A percentile compares a stretch with the other conserved stretches of the same genome.
Evolutionary conservation across 2,888 invertebrate genomes (phyloP).

Genomic region (Pterobdella sp.): DNA sequence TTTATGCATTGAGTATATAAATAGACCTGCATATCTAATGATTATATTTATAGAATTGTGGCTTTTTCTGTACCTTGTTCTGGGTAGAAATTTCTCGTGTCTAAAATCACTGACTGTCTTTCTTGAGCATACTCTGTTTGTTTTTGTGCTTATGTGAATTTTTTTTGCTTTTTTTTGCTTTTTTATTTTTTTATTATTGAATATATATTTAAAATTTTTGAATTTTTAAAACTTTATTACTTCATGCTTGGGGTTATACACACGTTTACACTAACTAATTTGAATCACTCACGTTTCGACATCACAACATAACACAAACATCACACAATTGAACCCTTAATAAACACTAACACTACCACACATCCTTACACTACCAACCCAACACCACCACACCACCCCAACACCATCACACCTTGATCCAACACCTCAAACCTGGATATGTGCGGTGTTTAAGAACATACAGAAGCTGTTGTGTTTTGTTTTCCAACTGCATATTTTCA

Average conservation of each 20-base stretch:
- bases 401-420: no score
- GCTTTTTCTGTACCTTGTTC: no score
- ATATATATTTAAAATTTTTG: no score
- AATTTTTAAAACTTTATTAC: no score
- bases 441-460: conserved; percentile 43
- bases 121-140: conserved; percentile 22
- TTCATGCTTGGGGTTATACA: no score
- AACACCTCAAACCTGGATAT: conserved; percentile 11
- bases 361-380: background rate
- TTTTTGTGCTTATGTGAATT: background rate
- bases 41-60: no score
- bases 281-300: background rate
- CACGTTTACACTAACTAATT: no score
- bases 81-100: conserved; percentile 32
- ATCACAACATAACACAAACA: background rate
- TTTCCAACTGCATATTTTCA: conserved; percentile 52
- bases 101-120: conserved; percentile 37
- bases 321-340: background rate
- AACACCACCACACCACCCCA: no score
- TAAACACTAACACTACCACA: no score
- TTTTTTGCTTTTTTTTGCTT: background rate
- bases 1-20: no score
- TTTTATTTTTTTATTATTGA: no score
- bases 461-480: conserved; percentile 49
- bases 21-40: no score